Conservation (phyloP, 2,797 vertebrate genomes). For the Hyperoplus immaculatus region DNA sequence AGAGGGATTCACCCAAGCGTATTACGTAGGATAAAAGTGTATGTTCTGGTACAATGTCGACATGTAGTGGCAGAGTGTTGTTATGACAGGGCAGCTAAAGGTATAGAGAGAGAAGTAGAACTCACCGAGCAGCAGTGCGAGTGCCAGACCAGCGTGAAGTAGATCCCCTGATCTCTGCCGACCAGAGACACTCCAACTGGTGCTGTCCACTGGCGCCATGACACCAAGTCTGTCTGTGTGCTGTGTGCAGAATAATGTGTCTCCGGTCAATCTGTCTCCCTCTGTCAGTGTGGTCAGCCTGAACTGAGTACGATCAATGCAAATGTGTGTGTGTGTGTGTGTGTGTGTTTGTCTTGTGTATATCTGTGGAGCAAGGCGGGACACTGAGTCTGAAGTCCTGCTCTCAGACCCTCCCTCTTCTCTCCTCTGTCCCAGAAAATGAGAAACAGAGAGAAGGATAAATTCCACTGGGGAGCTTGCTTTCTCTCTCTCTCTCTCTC, state of each 20-base stretch:
- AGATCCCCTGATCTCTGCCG: slow-evolving; percentile 76
- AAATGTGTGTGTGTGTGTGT: slow-evolving; percentile 27
- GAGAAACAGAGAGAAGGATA: slow-evolving; percentile 51
- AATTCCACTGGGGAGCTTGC: slow-evolving; percentile 58
- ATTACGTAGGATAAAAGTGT: neutral
- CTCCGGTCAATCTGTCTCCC: slow-evolving; percentile 34
- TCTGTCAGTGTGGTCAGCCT: slow-evolving; percentile 44
- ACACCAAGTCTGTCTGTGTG: slow-evolving; percentile 60
- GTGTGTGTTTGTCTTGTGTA: slow-evolving; percentile 35
- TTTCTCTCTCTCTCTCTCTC: no score
- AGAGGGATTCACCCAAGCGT: neutral
- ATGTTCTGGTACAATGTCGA: slow-evolving; percentile 4
- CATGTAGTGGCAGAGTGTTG: slow-evolving; percentile 3
- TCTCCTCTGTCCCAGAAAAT: slow-evolving; percentile 77
- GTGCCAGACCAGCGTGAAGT: slow-evolving; percentile 76
- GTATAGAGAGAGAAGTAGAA: slow-evolving; percentile 50
- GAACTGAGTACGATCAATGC: slow-evolving; percentile 25
- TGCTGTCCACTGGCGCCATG: slow-evolving; percentile 80
- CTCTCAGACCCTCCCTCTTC: slow-evolving; percentile 70
- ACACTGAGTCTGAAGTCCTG: slow-evolving; percentile 73
- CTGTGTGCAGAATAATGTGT: slow-evolving; percentile 14
- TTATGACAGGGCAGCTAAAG: slow-evolving; percentile 43
- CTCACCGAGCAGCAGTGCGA: slow-evolving; percentile 85
- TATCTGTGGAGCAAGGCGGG: slow-evolving; percentile 59
- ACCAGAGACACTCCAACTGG: slow-evolving; percentile 71